Percentiles rank a stretch among this genome's conserved stretches.
These are phyloP conservation scores for Loripinus fragilis DNA, from an alignment of 2,888 invertebrate species.

Conservation along the genomic window DNA sequence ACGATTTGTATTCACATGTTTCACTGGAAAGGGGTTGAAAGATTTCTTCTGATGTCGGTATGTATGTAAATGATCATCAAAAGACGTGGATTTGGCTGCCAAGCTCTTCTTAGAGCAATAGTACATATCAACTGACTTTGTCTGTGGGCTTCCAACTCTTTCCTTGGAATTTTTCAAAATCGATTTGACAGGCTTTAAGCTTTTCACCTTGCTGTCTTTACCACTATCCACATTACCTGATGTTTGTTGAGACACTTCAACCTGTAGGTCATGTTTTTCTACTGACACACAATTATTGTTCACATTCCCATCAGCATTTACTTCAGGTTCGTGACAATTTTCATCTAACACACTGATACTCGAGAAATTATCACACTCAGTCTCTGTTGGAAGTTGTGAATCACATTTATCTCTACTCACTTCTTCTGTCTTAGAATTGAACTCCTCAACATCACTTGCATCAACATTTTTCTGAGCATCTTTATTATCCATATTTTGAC, in stretches of 20 bases:
- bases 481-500: not conserved
- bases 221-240: not conserved
- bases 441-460: not conserved
- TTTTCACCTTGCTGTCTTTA: not conserved
- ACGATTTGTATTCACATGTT: conserved; percentile 78
- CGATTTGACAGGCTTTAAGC: not conserved
- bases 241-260: not conserved
- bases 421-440: too few species aligned
- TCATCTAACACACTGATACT: not conserved
- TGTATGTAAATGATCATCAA: conserved; percentile 42
- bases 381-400: not conserved
- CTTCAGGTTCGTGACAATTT: not conserved
- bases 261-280: not conserved
- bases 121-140: conserved; percentile 51
- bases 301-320: not conserved
- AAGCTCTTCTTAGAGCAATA: conserved; percentile 58
- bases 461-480: not conserved
- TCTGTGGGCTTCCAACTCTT: not conserved
- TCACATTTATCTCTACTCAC: not conserved
- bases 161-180: too few species aligned
- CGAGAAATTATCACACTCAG: not conserved
- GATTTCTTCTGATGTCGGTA: conserved; percentile 61
- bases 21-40: conserved; percentile 81
- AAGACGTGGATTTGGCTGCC: conserved; percentile 35
- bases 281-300: not conserved